Evolutionary conservation across 2,797 vertebrate species (phyloP), one percentile per base, ranked within the genome.

Genomic region (Enteromius afrohamiltoni): DNA sequence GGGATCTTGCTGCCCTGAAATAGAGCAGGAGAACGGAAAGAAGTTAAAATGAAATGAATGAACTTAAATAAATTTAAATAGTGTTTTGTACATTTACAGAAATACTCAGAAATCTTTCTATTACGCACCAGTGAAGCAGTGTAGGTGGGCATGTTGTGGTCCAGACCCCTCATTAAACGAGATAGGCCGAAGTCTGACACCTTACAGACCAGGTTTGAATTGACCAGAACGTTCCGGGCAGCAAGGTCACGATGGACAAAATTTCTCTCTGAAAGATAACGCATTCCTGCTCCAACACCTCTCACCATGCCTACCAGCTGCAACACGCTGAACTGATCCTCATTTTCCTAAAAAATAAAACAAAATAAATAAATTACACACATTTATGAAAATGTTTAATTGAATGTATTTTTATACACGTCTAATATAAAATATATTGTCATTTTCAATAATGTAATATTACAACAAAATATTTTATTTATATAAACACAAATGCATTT

Each of bases 181-280:
- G 98, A 97, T 85, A 98, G 94, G 53, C 97, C 96, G 0, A 98
- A 98, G 91, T 99, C 97, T 0, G 97, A 98, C 85, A 99, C 97
- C 89, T 99, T 99, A 90, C 98, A 99, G 2, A 98, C 96, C 85
- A 99, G 93, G 89, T 94, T 97, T 84, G 96, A 96, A 87, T 96
- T 97, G 29, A 98, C 97, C 88, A 99, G 89, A 89, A 99, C 96
- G 62, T 98, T 99, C 68, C 97, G 94, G 82, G 98, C 98, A 0
- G 98, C 97, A 85, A 99, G 92, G 90, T 98, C 97, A 40, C 97
- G 95, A 89, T 99, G 98, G 79, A 99, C 96, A 0, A 98, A 99
- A 90, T 93, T 98, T 83, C 96, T 95, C 84, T 98, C 97, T 2
- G 97, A 95, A 85, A 99, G 96, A 92, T 98, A 98, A 62, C 96